Evolutionary conservation across 2,113 vertebrate genomes (phyloP).

Genomic region (Xerus inauris): DNA sequence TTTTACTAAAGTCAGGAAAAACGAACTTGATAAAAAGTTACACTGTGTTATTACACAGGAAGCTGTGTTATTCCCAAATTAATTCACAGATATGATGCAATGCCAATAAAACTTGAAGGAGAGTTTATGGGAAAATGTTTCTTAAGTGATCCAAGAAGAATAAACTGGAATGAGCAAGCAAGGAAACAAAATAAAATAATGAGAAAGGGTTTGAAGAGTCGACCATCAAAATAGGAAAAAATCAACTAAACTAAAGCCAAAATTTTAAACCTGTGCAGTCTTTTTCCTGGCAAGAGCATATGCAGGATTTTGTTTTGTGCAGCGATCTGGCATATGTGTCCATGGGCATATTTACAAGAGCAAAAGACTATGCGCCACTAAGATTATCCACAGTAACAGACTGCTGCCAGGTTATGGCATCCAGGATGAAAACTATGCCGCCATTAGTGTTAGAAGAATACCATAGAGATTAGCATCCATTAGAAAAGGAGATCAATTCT

Average conservation of each 20-base stretch:
- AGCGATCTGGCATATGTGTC: neutral
- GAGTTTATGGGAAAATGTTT: neutral
- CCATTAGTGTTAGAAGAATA: neutral
- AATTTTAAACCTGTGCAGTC: neutral
- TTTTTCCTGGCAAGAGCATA: neutral
- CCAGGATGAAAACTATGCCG: fast-evolving
- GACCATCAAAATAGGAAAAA: neutral
- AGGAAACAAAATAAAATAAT: neutral
- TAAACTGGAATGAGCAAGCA: neutral
- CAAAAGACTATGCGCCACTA: neutral
- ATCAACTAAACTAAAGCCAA: neutral
- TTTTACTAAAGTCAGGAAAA: neutral
- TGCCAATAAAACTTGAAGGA: neutral
- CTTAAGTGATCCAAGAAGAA: neutral
- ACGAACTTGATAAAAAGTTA: neutral
- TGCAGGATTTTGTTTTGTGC: neutral
- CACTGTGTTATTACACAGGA: neutral
- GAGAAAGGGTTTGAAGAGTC: neutral
- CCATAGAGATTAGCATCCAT: neutral
- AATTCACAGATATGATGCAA: neutral
- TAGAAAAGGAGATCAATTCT: neutral
- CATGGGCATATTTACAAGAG: neutral
- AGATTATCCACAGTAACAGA: neutral
- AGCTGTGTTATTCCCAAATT: neutral
- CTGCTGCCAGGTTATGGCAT: neutral